phyloP scores from a whole-genome alignment of 2,113 vertebrate species.

The Mobula birostris region DNA sequence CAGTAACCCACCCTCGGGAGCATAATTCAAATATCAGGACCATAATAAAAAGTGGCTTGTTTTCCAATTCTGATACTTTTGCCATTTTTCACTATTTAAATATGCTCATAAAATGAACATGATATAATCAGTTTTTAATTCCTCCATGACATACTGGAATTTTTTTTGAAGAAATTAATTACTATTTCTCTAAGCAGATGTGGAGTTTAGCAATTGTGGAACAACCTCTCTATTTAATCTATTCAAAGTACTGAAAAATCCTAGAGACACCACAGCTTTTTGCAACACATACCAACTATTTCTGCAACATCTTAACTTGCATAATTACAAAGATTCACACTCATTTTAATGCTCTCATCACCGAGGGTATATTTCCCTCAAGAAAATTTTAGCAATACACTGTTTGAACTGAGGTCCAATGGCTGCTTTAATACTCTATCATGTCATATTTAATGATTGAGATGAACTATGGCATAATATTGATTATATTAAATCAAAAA shows the following conservation, averaged over 20 bases:
- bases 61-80: background rate
- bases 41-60: background rate
- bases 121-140: background rate
- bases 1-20: background rate
- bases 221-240: background rate
- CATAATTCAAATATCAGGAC: background rate
- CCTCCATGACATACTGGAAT: background rate
- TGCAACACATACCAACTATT: background rate
- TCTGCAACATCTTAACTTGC: background rate
- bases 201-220: conserved; percentile 3
- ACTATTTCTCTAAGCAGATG: background rate
- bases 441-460: background rate
- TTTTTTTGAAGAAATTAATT: background rate
- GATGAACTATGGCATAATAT: background rate
- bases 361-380: background rate
- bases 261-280: background rate
- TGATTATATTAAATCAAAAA: background rate
- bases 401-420: background rate
- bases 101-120: background rate
- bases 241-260: background rate
- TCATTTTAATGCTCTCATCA: background rate
- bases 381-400: background rate
- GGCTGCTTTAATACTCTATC: background rate
- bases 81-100: background rate
- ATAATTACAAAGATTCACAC: background rate